Evolutionary conservation across 2,888 invertebrate species (phyloP), one percentile per base, ranked within the genome.

Genomic region (Diabrotica balteata): DNA sequence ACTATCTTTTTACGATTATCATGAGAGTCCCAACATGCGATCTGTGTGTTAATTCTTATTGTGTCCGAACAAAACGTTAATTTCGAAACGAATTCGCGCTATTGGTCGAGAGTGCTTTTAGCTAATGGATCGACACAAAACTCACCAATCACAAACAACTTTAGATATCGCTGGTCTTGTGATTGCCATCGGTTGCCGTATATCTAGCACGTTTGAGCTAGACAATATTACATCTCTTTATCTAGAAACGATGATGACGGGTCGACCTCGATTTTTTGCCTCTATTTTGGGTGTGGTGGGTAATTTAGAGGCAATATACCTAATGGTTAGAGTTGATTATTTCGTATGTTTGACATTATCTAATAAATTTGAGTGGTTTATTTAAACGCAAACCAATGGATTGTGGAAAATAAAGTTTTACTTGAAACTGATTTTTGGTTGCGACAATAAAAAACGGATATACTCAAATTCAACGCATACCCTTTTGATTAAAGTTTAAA

Each of bases 61-160:
- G 79, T 81, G 81, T 81, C 79, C 72, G 77, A 69, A 82, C 82
- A 82, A 81, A 82, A 81, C 81, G 82, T 78, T 81, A 80, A 81
- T 81, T 80, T 79, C 73, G 72, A 72, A 57, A 75, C 76, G 76
- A 75, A 71, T 75, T 74, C 78, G 78, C 79, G 80, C 81, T 77
- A 82, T 82, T 81, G 81, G 82, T 70, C 76, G 78, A 74, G 72
- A 66, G 72, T 74, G 80, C 82, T 81, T 81, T 81, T 80, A 81
- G 78, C 80, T 83, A 83, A 83, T 83, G 81, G 81, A 81, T 80
- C 79, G 74, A 80, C 75, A 78, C 77, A 79, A 80, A 80, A 76
- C 76, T 73, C 74, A 71, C 82, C 81, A 82, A 82, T 82, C 81
- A 77, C 76, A 75, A 76, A 79, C 77, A 80, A 75, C 76, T 82